phyloP scores from a whole-genome alignment of 2,888 invertebrate genomes.

The Hyposoter didymator region DNA sequence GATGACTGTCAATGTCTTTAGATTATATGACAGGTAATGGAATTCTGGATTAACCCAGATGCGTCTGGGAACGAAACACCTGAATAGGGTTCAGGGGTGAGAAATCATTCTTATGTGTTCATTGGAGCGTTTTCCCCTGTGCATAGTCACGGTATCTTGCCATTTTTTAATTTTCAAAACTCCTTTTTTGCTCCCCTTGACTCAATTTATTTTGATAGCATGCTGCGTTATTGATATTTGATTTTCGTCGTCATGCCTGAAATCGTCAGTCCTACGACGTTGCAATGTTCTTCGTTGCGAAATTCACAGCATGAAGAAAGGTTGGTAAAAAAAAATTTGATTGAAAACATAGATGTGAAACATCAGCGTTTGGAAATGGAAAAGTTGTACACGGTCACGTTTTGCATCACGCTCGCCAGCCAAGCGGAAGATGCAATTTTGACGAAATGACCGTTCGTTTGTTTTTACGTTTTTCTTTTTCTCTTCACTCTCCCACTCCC shows the following conservation, averaged over 20 bases:
- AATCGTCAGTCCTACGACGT: background rate
- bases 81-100: conserved; percentile 50
- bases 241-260: conserved; percentile 13
- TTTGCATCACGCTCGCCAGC: conserved; percentile 24
- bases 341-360: conserved; percentile 27
- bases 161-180: conserved; percentile 47
- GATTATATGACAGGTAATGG: conserved; percentile 59
- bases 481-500: conserved; percentile 45
- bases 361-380: conserved; percentile 21
- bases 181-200: conserved; percentile 40
- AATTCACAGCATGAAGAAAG: background rate
- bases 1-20: conserved; percentile 67
- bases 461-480: conserved; percentile 25
- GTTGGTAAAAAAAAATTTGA: conserved; percentile 31
- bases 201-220: conserved; percentile 63
- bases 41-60: conserved; percentile 34
- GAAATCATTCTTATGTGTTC: conserved; percentile 24
- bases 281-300: background rate
- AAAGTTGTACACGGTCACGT: conserved; percentile 41
- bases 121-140: conserved; percentile 31
- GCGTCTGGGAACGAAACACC: conserved; percentile 66
- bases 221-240: conserved; percentile 55
- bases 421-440: conserved; percentile 63
- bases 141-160: conserved; percentile 46
- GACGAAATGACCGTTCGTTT: conserved; percentile 20